Conservation (phyloP, 2,797 vertebrate genomes). For the Crenichthys baileyi region DNA sequence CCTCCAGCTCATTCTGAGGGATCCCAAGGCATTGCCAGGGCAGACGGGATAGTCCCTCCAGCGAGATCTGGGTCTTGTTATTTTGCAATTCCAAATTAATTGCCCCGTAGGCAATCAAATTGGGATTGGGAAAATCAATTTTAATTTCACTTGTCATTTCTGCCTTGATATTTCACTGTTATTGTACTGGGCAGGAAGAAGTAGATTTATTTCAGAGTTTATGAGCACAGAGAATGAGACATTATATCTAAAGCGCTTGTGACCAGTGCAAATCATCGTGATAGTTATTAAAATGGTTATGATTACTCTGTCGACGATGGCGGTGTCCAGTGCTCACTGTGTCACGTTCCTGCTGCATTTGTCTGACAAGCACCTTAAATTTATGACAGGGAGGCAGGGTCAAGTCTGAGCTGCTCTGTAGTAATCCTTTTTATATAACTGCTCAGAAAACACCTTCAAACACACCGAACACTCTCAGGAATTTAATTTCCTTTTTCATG, state of each 20-base stretch:
- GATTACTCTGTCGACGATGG: conserved; percentile 51
- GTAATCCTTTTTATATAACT: conserved; percentile 61
- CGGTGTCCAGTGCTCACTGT: conserved; percentile 37
- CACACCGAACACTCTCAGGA: conserved; percentile 23
- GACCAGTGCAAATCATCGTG: conserved; percentile 81
- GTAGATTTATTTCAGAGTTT: conserved; percentile 66
- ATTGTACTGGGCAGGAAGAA: conserved; percentile 26
- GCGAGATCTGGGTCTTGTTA: background rate
- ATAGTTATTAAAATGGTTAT: conserved; percentile 78
- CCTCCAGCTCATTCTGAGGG: too few species aligned
- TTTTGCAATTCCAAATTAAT: conserved; percentile 33
- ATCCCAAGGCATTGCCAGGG: too few species aligned
- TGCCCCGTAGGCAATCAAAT: conserved; percentile 16
- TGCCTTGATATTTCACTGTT: conserved; percentile 64
- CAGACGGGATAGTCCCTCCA: too few species aligned
- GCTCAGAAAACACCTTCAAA: conserved; percentile 42
- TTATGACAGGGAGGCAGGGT: conserved; percentile 45
- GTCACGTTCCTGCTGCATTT: conserved; percentile 54
- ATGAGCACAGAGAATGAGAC: conserved; percentile 58
- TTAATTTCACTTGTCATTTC: conserved; percentile 50
- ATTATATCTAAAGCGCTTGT: conserved; percentile 57
- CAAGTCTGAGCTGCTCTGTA: conserved; percentile 42
- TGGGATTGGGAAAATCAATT: conserved; percentile 60
- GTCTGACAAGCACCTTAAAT: conserved; percentile 64
- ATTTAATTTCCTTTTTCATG: conserved; percentile 47